Evolutionary conservation across 2,113 vertebrate species (phyloP).

Genomic region (Thymallus thymallus): DNA sequence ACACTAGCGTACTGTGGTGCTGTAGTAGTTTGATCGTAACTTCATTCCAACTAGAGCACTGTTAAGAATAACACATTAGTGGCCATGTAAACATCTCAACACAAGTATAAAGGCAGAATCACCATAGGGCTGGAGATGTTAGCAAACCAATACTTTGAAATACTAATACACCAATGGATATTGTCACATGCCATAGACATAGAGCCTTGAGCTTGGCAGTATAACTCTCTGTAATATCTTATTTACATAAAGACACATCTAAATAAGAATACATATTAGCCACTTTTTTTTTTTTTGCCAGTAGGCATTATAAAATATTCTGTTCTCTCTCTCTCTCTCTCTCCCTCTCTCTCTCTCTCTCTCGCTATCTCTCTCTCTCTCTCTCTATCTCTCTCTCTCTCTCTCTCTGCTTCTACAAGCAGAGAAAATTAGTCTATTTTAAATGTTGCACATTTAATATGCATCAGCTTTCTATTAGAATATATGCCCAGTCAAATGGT

Average conservation of each 20-base stretch:
- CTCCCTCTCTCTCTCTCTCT: no score
- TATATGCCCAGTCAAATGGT: conserved; percentile 76
- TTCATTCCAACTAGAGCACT: conserved; percentile 59
- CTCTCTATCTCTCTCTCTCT: no score
- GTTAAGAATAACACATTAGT: conserved; percentile 67
- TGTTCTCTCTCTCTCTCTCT: conserved; percentile 41
- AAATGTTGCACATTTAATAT: conserved; percentile 82
- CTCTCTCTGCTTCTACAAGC: conserved; percentile 64
- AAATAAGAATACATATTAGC: conserved; percentile 64
- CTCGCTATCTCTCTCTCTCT: no score
- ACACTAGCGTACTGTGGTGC: conserved; percentile 1
- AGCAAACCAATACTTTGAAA: conserved; percentile 65
- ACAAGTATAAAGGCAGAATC: no score
- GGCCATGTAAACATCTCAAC: conserved; percentile 71
- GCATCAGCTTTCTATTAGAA: conserved; percentile 78
- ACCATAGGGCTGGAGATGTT: conserved; percentile 61
- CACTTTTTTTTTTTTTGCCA: conserved; percentile 47
- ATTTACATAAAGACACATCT: conserved; percentile 67
- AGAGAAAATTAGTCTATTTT: conserved; percentile 71
- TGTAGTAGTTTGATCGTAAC: conserved; percentile 60
- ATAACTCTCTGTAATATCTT: conserved; percentile 59
- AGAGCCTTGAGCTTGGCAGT: conserved; percentile 56
- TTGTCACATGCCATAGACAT: conserved; percentile 63
- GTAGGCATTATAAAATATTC: conserved; percentile 64
- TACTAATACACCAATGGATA: conserved; percentile 39